These are phyloP conservation scores for Drosophila ustulata DNA, from an alignment of 2,888 invertebrate species.

Conservation along the genomic window DNA sequence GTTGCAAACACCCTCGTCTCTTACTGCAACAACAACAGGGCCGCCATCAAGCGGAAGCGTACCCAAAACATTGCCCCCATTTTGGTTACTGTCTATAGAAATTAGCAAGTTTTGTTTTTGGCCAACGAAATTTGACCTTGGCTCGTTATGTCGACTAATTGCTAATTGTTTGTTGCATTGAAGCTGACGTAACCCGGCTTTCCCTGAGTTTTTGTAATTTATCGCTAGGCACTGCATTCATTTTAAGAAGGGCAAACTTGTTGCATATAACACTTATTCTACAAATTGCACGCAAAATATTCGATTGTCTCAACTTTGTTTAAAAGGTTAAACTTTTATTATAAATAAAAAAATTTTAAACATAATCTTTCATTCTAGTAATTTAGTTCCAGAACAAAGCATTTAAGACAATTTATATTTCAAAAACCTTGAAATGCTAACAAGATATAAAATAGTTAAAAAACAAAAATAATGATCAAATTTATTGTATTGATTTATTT, in stretches of 20 bases:
- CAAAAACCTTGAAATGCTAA: too few relatives aligned
- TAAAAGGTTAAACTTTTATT: too few relatives aligned
- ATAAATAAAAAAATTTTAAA: too few relatives aligned
- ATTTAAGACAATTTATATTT: too few relatives aligned
- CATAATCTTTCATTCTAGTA: too few relatives aligned
- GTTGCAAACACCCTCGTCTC: slow-evolving; percentile 10
- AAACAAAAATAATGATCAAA: too few relatives aligned
- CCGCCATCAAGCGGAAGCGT: slow-evolving; percentile 9
- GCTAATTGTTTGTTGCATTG: slow-evolving; percentile 47
- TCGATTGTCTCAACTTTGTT: too few relatives aligned
- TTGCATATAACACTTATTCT: not conserved
- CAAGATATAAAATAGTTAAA: too few relatives aligned
- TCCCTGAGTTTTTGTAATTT: not conserved
- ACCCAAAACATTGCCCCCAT: slow-evolving; percentile 36
- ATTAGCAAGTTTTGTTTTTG: slow-evolving; percentile 48
- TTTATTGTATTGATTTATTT: too few relatives aligned
- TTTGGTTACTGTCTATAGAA: slow-evolving; percentile 41
- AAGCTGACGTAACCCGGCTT: not conserved
- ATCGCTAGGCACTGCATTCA: not conserved
- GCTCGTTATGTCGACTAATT: slow-evolving; percentile 48
- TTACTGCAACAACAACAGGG: slow-evolving; percentile 11
- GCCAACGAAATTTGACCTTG: slow-evolving; percentile 44
- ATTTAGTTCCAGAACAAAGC: too few relatives aligned
- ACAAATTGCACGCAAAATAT: too few relatives aligned
- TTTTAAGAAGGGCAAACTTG: slow-evolving; percentile 1